Evolutionary conservation across 2,797 vertebrate genomes (phyloP).

Genomic region (Melanogrammus aeglefinus): DNA sequence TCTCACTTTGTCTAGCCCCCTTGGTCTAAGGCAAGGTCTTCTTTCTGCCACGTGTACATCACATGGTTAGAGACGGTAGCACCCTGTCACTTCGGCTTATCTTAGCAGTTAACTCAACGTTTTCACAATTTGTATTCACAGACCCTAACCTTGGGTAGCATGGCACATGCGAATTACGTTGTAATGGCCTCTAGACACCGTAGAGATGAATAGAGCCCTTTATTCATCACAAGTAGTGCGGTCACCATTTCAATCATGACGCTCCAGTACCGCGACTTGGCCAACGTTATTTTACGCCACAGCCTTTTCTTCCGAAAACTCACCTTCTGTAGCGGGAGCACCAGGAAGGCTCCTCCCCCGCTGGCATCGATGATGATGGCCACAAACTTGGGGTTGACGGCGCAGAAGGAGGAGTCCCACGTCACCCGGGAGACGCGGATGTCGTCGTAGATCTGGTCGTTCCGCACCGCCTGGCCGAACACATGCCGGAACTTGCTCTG

Average conservation of each 20-base stretch:
- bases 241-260: no score
- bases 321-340: conserved; percentile 94
- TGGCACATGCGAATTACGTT: not conserved
- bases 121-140: no score
- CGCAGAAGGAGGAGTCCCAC: conserved; percentile 97
- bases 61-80: not conserved
- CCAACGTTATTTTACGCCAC: not conserved
- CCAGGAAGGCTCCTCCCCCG: conserved; percentile 93
- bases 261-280: not conserved
- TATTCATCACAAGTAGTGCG: not conserved
- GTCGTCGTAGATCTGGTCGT: conserved; percentile 97
- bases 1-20: not conserved
- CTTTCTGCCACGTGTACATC: not conserved
- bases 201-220: not conserved
- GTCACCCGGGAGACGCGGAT: conserved; percentile 96
- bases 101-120: no score
- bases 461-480: conserved; percentile 95
- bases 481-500: conserved; percentile 99
- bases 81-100: not conserved
- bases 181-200: not conserved
- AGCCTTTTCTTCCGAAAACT: conserved; percentile 13
- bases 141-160: no score
- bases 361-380: conserved; percentile 97
- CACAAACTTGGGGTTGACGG: conserved; percentile 94
- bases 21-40: not conserved